A percentile compares a stretch with the other conserved stretches of the same genome.
phyloP scores from a whole-genome alignment of 2,888 invertebrate species.

The Cecidostiba fungosa region DNA sequence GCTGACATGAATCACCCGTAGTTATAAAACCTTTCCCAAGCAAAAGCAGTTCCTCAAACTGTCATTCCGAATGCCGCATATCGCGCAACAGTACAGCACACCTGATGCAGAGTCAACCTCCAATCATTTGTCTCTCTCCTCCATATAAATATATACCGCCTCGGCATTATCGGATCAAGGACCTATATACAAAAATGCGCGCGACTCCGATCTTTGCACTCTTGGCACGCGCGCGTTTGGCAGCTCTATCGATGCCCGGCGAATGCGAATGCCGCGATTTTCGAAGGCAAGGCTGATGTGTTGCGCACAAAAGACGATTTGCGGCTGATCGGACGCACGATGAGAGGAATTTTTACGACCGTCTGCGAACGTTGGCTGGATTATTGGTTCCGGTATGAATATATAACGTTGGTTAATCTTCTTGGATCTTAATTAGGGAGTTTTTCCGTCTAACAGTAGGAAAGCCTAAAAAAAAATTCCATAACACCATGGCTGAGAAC shows the following conservation, averaged over 20 bases:
- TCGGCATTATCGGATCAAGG: slow-evolving; percentile 47
- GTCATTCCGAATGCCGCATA: not conserved
- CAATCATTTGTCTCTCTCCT: not conserved
- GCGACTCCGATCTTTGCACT: slow-evolving; percentile 1
- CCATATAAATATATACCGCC: not conserved
- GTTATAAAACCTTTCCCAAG: not conserved
- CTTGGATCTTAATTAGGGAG: no score
- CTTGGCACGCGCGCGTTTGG: slow-evolving; percentile 27
- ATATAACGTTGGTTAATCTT: not conserved
- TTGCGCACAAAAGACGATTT: not conserved
- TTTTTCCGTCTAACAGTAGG: no score
- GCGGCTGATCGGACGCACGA: not conserved
- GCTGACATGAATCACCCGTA: not conserved
- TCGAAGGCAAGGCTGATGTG: slow-evolving; percentile 16
- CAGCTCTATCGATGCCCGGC: slow-evolving; percentile 47
- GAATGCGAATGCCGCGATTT: slow-evolving; percentile 66
- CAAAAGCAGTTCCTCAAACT: not conserved
- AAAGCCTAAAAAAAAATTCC: no score
- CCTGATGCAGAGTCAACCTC: not conserved
- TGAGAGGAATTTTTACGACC: slow-evolving; percentile 23
- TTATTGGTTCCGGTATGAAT: not conserved
- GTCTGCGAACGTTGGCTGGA: not conserved
- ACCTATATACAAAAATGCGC: not conserved
- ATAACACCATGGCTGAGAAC: not conserved
- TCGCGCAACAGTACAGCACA: no score